Percentiles rank a stretch among this genome's conserved stretches.
Conservation (phyloP, 2,888 invertebrate genomes). For the Trilocha varians region DNA sequence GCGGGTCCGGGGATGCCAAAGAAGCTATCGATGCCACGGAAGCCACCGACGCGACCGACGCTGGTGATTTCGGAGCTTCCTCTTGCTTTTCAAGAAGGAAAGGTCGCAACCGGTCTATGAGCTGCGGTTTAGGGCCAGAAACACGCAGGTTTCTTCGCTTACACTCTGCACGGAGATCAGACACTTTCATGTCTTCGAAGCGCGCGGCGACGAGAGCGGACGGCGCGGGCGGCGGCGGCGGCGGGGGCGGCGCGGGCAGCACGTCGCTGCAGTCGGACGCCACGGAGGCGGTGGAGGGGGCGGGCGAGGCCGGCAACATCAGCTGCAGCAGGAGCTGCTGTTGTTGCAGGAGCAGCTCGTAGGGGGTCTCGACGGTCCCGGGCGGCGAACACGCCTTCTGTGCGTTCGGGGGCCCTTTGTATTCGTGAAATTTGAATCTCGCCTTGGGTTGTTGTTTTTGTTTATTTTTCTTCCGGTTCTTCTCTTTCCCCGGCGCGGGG, state of each 20-base stretch:
- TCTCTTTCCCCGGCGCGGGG: conserved; percentile 81
- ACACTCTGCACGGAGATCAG: conserved; percentile 93
- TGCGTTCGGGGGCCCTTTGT: conserved; percentile 88
- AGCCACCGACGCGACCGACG: conserved; percentile 31
- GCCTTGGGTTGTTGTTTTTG: conserved; percentile 79
- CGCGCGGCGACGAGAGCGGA: conserved; percentile 69
- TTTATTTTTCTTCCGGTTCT: conserved; percentile 84
- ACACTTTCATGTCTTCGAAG: conserved; percentile 95
- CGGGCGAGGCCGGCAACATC: conserved; percentile 81
- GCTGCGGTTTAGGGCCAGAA: conserved; percentile 95
- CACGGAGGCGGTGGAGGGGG: conserved; percentile 49
- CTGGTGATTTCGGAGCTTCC: conserved; percentile 58
- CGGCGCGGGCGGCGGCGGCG: conserved; percentile 53
- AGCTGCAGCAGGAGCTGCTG: conserved; percentile 93
- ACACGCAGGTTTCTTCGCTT: conserved; percentile 95
- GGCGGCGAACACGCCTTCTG: conserved; percentile 80
- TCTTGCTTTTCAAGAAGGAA: conserved; percentile 71
- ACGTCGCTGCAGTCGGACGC: conserved; percentile 51
- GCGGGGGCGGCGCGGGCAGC: conserved; percentile 57
- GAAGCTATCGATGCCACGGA: conserved; percentile 32
- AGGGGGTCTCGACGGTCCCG: conserved; percentile 81
- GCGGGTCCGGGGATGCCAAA: conserved; percentile 37
- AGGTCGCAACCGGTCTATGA: conserved; percentile 91
- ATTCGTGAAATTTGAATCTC: conserved; percentile 94
- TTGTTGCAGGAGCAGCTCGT: conserved; percentile 92